Percentiles rank a stretch among this genome's conserved stretches.
Evolutionary conservation across 1,140 invertebrate species (phyloP).

Genomic region (Pseudachorutes palmiensis): DNA sequence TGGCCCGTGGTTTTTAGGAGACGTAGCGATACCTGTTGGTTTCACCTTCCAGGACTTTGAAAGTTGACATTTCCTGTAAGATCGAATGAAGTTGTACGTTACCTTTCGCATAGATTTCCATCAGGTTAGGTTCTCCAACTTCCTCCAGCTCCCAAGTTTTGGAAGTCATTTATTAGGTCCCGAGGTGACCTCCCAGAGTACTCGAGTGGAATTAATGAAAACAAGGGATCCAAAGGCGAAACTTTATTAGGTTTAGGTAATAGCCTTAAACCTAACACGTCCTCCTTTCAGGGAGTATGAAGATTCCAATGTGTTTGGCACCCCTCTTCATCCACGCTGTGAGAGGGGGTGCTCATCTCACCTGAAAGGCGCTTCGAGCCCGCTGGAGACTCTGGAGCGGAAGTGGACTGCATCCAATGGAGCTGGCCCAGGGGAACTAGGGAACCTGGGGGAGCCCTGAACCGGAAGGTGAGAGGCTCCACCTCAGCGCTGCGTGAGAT

Average conservation of each 20-base stretch:
- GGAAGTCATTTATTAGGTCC: too few relatives aligned
- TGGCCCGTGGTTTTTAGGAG: background rate
- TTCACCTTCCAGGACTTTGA: background rate
- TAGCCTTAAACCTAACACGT: background rate
- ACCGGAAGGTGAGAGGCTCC: too few relatives aligned
- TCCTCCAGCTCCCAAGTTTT: conserved; percentile 18
- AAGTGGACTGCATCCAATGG: too few relatives aligned
- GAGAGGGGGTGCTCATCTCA: too few relatives aligned
- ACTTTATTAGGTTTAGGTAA: too few relatives aligned
- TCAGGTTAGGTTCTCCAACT: conserved; percentile 2
- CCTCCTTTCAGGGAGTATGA: conserved; percentile 14
- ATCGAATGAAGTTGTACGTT: background rate
- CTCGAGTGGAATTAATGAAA: conserved; percentile 15
- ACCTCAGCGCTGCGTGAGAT: too few relatives aligned
- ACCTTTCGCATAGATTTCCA: conserved; percentile 19
- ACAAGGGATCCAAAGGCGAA: conserved; percentile 10
- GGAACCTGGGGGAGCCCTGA: too few relatives aligned
- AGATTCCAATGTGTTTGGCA: background rate
- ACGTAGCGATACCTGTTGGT: background rate
- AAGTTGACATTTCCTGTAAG: conserved; percentile 8
- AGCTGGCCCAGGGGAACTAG: too few relatives aligned
- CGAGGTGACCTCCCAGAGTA: conserved; percentile 19
- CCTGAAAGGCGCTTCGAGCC: too few relatives aligned
- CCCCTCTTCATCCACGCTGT: background rate
- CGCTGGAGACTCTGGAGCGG: too few relatives aligned